A percentile compares a stretch with the other conserved stretches of the same genome.
These are phyloP conservation scores for Okapia johnstoni DNA, from an alignment of 2,113 vertebrate genomes.

Conservation along the genomic window DNA sequence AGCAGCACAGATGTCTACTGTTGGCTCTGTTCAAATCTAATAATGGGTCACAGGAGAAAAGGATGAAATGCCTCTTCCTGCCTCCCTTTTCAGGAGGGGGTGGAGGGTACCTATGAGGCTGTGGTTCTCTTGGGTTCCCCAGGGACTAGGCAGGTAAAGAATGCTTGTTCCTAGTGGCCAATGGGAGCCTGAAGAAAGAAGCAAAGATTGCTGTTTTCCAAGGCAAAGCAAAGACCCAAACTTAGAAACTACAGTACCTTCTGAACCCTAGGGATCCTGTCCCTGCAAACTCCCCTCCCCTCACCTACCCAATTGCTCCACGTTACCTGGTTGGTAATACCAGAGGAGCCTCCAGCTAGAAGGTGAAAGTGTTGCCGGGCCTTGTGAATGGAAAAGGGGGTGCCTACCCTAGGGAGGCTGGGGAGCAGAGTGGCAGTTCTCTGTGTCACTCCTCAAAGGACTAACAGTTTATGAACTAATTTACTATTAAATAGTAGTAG, in stretches of 20 bases:
- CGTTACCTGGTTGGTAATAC: accelerated
- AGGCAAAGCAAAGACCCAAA: not conserved
- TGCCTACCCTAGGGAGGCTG: not conserved
- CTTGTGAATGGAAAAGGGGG: not conserved
- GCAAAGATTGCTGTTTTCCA: not conserved
- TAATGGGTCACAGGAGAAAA: not conserved
- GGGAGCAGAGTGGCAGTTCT: not conserved
- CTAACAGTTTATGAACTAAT: not conserved
- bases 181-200: not conserved
- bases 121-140: not conserved
- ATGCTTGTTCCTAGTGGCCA: not conserved
- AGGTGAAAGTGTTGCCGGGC: not conserved
- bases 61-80: not conserved
- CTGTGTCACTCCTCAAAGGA: accelerated
- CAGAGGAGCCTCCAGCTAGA: not conserved
- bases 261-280: not conserved
- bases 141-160: not conserved
- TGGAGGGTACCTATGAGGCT: not conserved
- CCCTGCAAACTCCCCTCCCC: accelerated
- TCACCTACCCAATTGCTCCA: not conserved
- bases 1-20: not conserved
- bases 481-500: not conserved
- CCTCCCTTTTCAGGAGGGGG: not conserved
- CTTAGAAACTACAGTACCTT: not conserved
- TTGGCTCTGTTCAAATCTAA: not conserved